Evolutionary conservation across 2,888 invertebrate genomes (phyloP).

Genomic region (Pharmacophagus antenor): DNA sequence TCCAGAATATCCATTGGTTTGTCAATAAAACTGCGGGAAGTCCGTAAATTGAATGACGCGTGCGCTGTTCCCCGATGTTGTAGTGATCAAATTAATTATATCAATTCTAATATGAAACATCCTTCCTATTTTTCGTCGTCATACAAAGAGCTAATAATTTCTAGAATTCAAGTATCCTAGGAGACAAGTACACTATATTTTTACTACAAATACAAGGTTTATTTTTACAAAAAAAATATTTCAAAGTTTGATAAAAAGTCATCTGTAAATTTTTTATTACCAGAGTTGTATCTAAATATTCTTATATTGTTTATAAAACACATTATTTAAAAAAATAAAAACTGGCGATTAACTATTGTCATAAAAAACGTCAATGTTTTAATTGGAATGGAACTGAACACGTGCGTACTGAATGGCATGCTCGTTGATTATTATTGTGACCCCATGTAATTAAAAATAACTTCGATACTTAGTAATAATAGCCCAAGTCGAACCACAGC

Average conservation of each 20-base stretch:
- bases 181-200: too few relatives aligned
- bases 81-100: slow-evolving; percentile 34
- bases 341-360: slow-evolving; percentile 17
- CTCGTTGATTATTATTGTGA: slow-evolving; percentile 13
- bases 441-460: not conserved
- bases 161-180: too few relatives aligned
- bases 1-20: slow-evolving; percentile 50
- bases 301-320: not conserved
- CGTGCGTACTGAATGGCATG: slow-evolving; percentile 12
- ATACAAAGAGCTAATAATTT: not conserved
- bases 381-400: slow-evolving; percentile 19
- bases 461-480: not conserved
- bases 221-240: too few relatives aligned
- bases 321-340: not conserved
- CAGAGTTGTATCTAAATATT: not conserved
- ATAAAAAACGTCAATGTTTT: slow-evolving; percentile 21
- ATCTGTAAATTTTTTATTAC: too few relatives aligned
- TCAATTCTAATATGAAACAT: not conserved
- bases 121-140: not conserved
- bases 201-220: too few relatives aligned
- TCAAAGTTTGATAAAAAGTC: too few relatives aligned
- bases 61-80: slow-evolving; percentile 59
- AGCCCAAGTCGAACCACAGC: too few relatives aligned
- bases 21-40: slow-evolving; percentile 62
- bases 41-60: slow-evolving; percentile 64